A percentile compares a stretch with the other conserved stretches of the same genome.
These are phyloP conservation scores for Sminthurides bifidus DNA, from an alignment of 1,140 invertebrate species.

Conservation along the genomic window DNA sequence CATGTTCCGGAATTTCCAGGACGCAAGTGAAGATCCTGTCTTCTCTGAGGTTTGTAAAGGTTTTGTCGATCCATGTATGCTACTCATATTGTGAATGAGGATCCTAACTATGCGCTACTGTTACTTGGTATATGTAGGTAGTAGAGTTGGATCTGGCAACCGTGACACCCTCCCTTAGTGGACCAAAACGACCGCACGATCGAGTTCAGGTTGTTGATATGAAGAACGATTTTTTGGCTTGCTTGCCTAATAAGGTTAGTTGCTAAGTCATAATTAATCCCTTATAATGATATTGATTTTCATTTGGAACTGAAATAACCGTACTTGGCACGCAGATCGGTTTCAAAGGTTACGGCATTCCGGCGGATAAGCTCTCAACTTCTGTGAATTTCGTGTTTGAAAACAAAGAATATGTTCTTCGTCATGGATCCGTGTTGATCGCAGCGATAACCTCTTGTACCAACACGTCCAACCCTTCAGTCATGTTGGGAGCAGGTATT, in stretches of 20 bases:
- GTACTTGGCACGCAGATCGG: slow-evolving; percentile 50
- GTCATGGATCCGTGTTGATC: slow-evolving; percentile 89
- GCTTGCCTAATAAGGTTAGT: slow-evolving; percentile 76
- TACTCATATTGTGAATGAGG: too few relatives aligned
- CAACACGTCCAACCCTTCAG: slow-evolving; percentile 94
- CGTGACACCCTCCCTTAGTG: slow-evolving; percentile 87
- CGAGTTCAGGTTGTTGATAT: slow-evolving; percentile 79
- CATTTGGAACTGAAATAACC: background rate
- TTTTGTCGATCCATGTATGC: too few relatives aligned
- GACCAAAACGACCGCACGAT: slow-evolving; percentile 94
- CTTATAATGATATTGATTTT: too few relatives aligned
- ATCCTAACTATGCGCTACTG: too few relatives aligned
- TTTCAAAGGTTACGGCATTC: slow-evolving; percentile 87
- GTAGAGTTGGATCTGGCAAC: slow-evolving; percentile 76
- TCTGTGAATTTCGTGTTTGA: slow-evolving; percentile 66
- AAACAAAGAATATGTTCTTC: slow-evolving; percentile 66
- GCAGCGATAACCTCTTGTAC: slow-evolving; percentile 97
- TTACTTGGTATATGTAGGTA: slow-evolving; percentile 50
- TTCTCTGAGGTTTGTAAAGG: slow-evolving; percentile 58
- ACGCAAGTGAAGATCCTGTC: slow-evolving; percentile 65
- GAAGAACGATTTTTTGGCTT: slow-evolving; percentile 76
- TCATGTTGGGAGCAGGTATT: slow-evolving; percentile 84
- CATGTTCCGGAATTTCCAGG: slow-evolving; percentile 73
- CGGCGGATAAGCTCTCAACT: slow-evolving; percentile 49
- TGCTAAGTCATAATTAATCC: background rate